These are phyloP conservation scores for Lagocephalus sceleratus DNA, from an alignment of 2,797 vertebrate species.

Conservation along the genomic window DNA sequence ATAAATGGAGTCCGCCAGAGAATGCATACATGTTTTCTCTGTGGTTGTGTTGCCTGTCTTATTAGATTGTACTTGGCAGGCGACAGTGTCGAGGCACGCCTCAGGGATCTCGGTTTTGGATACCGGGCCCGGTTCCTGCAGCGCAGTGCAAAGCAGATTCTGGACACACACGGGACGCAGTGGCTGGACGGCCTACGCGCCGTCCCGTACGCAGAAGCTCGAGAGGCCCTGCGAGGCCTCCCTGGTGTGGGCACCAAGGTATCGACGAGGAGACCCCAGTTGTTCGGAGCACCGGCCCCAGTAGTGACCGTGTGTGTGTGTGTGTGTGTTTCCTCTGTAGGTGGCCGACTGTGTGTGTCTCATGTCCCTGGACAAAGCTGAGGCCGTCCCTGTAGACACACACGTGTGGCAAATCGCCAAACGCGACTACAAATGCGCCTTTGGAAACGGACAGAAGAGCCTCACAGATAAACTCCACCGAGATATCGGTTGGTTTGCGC, in stretches of 20 bases:
- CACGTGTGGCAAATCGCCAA: constrained; percentile 92
- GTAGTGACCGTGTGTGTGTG: background rate
- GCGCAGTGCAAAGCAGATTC: constrained; percentile 80
- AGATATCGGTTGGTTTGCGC: constrained; percentile 82
- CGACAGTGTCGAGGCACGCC: constrained; percentile 72
- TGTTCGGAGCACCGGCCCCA: background rate
- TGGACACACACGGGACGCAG: constrained; percentile 67
- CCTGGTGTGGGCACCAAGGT: constrained; percentile 93
- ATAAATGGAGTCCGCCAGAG: background rate
- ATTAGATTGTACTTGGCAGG: constrained; percentile 67
- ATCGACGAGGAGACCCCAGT: constrained; percentile 59
- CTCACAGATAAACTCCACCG: constrained; percentile 83
- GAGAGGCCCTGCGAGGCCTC: constrained; percentile 79
- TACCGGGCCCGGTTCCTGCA: constrained; percentile 90
- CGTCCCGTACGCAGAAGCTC: constrained; percentile 79
- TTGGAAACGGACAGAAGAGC: constrained; percentile 72
- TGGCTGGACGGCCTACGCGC: constrained; percentile 82
- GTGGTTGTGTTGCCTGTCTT: constrained; percentile 2
- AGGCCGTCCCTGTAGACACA: constrained; percentile 89
- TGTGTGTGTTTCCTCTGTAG: constrained; percentile 58
- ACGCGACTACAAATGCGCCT: constrained; percentile 79
- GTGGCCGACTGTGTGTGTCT: constrained; percentile 94
- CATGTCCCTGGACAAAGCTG: constrained; percentile 89
- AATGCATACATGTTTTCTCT: background rate
- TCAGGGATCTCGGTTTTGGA: constrained; percentile 88